Conservation (phyloP, 2,888 invertebrate species). For the Drosophila bunnanda region DNA sequence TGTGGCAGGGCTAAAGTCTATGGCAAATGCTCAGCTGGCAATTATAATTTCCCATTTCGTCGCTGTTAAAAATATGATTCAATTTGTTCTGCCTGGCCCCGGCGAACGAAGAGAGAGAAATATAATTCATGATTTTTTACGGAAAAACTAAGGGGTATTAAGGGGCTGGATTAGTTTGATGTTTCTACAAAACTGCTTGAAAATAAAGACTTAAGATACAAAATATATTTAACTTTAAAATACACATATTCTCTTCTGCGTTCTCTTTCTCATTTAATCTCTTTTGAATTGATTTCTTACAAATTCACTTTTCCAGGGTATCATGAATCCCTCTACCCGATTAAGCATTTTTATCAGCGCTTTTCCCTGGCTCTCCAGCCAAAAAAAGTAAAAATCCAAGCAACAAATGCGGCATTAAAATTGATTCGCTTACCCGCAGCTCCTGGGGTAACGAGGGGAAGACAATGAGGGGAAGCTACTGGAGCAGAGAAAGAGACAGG, state of each 20-base stretch:
- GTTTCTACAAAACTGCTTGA: too few species aligned
- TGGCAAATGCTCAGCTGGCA: constrained; percentile 71
- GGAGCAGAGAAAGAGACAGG: constrained; percentile 23
- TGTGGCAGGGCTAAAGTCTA: constrained; percentile 41
- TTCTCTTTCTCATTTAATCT: not conserved
- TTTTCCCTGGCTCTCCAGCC: constrained; percentile 25
- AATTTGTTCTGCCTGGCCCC: constrained; percentile 63
- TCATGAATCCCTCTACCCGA: constrained; percentile 3
- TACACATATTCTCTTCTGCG: not conserved
- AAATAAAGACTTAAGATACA: too few species aligned
- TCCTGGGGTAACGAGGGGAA: constrained; percentile 3
- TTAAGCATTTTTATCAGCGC: constrained; percentile 17
- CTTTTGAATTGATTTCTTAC: accelerated
- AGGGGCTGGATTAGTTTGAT: not conserved
- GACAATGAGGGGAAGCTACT: constrained; percentile 17
- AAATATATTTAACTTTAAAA: not conserved
- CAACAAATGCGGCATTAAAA: constrained; percentile 77
- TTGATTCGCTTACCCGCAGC: constrained; percentile 72
- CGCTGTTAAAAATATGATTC: constrained; percentile 75
- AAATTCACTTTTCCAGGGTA: constrained; percentile 8
- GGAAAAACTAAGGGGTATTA: constrained; percentile 2
- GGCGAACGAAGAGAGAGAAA: constrained; percentile 25
- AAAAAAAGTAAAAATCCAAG: constrained; percentile 55
- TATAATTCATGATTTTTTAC: constrained; percentile 40
- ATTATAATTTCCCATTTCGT: constrained; percentile 76